Percentiles rank a stretch among this genome's conserved stretches.
Conservation (phyloP, 2,888 invertebrate genomes). For the Polyommatus iphigenia region DNA sequence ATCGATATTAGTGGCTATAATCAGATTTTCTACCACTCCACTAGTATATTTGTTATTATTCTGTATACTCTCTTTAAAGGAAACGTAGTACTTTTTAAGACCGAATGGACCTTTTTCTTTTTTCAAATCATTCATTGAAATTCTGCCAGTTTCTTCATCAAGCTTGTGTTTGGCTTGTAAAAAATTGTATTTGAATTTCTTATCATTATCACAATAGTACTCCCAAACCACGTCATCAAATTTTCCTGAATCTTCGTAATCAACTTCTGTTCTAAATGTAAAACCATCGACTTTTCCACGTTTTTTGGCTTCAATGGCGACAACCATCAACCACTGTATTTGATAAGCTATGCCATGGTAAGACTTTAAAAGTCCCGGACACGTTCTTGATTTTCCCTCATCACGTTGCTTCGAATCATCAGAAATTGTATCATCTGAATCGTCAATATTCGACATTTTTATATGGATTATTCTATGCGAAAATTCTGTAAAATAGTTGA, state of each 20-base stretch:
- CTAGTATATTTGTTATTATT: neutral
- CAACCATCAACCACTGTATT: constrained; percentile 33
- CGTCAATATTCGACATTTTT: neutral
- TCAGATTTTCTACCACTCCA: neutral
- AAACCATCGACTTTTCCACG: constrained; percentile 11
- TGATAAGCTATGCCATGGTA: constrained; percentile 33
- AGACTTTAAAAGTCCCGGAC: constrained; percentile 29
- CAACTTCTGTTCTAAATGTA: constrained; percentile 31
- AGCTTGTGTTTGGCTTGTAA: constrained; percentile 29
- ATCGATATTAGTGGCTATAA: constrained; percentile 23
- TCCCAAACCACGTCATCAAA: constrained; percentile 33
- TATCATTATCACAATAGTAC: constrained; percentile 4
- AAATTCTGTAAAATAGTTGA: neutral
- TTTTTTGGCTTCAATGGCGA: constrained; percentile 30
- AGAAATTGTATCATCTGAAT: neutral
- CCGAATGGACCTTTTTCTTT: constrained; percentile 26
- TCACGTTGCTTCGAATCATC: neutral
- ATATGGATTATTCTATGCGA: neutral
- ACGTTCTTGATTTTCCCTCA: neutral
- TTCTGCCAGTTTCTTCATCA: constrained; percentile 18
- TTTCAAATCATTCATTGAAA: constrained; percentile 28
- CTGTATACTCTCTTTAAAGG: constrained; percentile 22
- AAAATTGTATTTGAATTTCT: constrained; percentile 29
- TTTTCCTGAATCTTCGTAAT: constrained; percentile 29
- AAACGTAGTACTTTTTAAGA: constrained; percentile 27